Percentiles rank a stretch among this genome's conserved stretches.
Conservation (phyloP, 2,113 vertebrate species). For the Thalassarche chlororhynchos region DNA sequence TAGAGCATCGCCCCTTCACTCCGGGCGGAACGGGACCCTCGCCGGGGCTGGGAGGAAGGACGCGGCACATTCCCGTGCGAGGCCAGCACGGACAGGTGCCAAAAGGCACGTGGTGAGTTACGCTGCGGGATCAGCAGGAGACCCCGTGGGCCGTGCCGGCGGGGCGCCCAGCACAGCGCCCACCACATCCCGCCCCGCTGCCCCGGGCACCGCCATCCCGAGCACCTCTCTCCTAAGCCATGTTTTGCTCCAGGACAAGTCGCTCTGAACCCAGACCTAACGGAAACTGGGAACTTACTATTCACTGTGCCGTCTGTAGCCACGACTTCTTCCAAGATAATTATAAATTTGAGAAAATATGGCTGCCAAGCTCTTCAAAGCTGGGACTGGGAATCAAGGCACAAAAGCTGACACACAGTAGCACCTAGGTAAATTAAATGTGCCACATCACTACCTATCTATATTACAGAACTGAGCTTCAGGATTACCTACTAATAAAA, state of each 20-base stretch:
- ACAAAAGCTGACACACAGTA: conserved; percentile 20
- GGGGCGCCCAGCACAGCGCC: accelerated
- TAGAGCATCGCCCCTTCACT: not conserved
- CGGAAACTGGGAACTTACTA: not conserved
- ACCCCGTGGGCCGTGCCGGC: accelerated
- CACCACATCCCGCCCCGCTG: not conserved
- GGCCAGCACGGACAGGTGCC: accelerated
- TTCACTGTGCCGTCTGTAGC: not conserved
- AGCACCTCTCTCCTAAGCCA: not conserved
- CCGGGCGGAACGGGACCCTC: accelerated
- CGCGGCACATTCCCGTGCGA: accelerated
- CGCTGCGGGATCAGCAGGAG: accelerated
- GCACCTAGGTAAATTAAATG: conserved; percentile 36
- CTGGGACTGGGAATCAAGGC: not conserved
- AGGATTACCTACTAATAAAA: conserved; percentile 65
- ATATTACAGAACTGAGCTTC: conserved; percentile 44
- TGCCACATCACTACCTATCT: conserved; percentile 38
- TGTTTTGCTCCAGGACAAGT: accelerated
- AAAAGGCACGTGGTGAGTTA: not conserved
- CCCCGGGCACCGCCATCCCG: accelerated
- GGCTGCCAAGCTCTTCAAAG: not conserved
- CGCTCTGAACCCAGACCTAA: not conserved
- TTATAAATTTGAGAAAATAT: not conserved
- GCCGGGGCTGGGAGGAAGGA: not conserved
- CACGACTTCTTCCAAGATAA: not conserved